Evolutionary conservation across 2,888 invertebrate genomes (phyloP), one percentile per base, ranked within the genome.

Genomic region (Melieria picta): DNA sequence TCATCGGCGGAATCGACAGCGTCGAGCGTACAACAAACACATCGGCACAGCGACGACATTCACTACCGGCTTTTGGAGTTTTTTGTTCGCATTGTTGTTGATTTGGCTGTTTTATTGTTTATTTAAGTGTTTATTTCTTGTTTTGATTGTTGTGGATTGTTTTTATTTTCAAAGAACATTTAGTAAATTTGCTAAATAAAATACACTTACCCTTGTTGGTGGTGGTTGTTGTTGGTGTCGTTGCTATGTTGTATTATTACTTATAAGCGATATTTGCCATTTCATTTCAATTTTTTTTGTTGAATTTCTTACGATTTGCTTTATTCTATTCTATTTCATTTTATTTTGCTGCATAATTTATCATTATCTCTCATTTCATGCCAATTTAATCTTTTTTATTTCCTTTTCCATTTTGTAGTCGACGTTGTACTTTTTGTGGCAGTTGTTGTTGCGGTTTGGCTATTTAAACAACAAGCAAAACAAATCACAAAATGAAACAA

Each of bases 311-410:
- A 50, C 46, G 46, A 61, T 61, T 61, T 7, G 5, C 3, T 10
- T 64, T 43, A 45, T 56, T 66, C 30, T 43, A 30, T 56, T 57
- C 7, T 55, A 7, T 45, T 42, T 62, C 16, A 63, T 69, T 69
- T 45, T 13, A 48, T 46, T 61, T 5, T 46, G 56, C 50, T 69
- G 56, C 58, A 69, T 69, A 69, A 64, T 69, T 69, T 69, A 48
- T 56, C 43, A 63, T 56, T 63, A 62, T 48, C 52, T 46, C 48
- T 7, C n/a, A 47, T 16, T 65, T 45, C n/a, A 63, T 63, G 13
- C 16, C 10, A 56, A 10, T 45, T 6, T 43, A 7, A n/a, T 46
- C 4, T 62, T 11, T 55, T 52, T 69, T 55, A 11, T 13, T 56
- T 9, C 7, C 7, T 61, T 43, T 65, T 13, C 43, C 48, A 57